Evolutionary conservation across 2,113 vertebrate genomes (phyloP).

Genomic region (Pica pica): DNA sequence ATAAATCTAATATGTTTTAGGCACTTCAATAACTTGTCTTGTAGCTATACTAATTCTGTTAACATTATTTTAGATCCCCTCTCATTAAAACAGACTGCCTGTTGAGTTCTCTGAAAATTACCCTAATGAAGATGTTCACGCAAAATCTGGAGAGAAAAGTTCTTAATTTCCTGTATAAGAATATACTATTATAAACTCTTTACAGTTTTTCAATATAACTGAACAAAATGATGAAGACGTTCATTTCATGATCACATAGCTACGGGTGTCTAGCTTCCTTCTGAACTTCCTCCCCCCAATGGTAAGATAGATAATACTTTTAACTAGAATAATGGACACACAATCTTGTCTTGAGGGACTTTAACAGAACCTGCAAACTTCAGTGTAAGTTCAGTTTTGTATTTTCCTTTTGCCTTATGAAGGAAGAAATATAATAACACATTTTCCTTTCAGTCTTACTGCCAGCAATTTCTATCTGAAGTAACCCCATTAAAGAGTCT

Average conservation of each 20-base stretch:
- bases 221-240: not conserved
- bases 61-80: slow-evolving; percentile 43
- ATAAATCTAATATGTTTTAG: not conserved
- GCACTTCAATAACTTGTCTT: slow-evolving; percentile 12
- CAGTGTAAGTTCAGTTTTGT: not conserved
- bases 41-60: slow-evolving; percentile 34
- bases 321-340: not conserved
- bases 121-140: slow-evolving; percentile 34
- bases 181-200: slow-evolving; percentile 3
- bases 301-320: not conserved
- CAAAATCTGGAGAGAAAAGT: not conserved
- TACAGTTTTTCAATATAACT: slow-evolving; percentile 13
- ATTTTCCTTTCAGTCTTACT: not conserved
- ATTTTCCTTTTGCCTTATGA: not conserved
- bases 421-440: not conserved
- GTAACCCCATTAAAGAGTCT: not conserved
- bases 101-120: slow-evolving; percentile 45
- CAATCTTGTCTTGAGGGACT: not conserved
- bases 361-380: not conserved
- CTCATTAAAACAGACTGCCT: slow-evolving; percentile 60
- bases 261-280: not conserved
- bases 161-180: not conserved
- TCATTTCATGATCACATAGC: not conserved
- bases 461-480: not conserved
- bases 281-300: not conserved